Conservation (phyloP, 2,113 vertebrate genomes). For the Vulpes vulpes region DNA sequence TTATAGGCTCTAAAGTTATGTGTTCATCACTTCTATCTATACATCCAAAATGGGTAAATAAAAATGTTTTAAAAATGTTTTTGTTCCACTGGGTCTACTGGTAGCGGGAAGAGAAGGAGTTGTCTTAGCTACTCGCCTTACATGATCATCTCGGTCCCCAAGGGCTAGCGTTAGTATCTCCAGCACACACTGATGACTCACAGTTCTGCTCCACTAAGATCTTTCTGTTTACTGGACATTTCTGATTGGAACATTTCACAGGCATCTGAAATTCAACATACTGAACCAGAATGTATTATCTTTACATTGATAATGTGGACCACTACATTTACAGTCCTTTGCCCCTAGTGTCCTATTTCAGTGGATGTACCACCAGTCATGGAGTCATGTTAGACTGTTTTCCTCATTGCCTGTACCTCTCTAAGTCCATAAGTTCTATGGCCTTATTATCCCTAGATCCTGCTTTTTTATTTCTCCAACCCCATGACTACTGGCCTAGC, state of each 20-base stretch:
- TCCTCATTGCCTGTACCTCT: not conserved
- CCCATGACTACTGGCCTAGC: not conserved
- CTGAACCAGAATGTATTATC: not conserved
- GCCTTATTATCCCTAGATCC: not conserved
- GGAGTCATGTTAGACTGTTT: not conserved
- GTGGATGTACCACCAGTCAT: not conserved
- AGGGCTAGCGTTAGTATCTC: not conserved
- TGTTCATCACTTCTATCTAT: not conserved
- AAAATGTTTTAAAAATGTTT: conserved; percentile 28
- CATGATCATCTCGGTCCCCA: not conserved
- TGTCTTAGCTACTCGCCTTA: not conserved
- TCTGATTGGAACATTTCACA: not conserved
- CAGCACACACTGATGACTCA: not conserved
- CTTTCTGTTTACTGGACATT: not conserved
- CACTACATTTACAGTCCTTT: not conserved
- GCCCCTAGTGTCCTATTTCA: not conserved
- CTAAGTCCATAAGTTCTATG: not conserved
- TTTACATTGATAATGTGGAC: not conserved
- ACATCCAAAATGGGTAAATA: not conserved
- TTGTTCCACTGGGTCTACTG: not conserved
- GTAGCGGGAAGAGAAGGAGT: not conserved
- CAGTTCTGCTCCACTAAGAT: not conserved
- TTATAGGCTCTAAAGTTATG: not conserved
- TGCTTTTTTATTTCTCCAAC: not conserved
- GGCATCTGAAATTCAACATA: not conserved